Evolutionary conservation across 2,113 vertebrate species (phyloP), one percentile per base, ranked within the genome.

Genomic region (Crotalus helleri): DNA sequence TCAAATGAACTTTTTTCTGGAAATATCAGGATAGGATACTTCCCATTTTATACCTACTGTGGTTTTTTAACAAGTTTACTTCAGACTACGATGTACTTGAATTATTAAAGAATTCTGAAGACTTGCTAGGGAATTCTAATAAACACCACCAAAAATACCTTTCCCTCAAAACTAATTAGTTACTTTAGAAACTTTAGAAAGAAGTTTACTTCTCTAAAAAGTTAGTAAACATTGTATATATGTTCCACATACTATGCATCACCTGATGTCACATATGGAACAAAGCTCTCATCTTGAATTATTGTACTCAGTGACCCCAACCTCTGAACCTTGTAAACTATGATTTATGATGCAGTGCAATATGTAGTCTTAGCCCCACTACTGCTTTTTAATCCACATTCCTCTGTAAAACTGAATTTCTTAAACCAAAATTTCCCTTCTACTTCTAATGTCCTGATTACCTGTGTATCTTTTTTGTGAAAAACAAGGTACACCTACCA

Each of bases 401-500:
- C 17, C n/a, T 10, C 8, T 74, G 7, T 39, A 29, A 46, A 39
- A 10, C 61, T 89, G 33, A 11, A 23, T 17, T 7, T 2, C n/a
- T 39, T 58, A 53, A 86, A 39, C 49, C 26, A 26, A 55, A 86
- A 44, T 44, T 54, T 26, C 9, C 86, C 19, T 54, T 46, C 26
- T 59, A 51, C 55, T 86, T 54, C 57, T 10, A 0, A 61, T 87
- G 39, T 87, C n/a, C 59, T 81, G 58, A 39, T 15, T 54, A 85
- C 12, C 53, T 21, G 10, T 44, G 51, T 21, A 54, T 90, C 44
- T 12, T 24, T 29, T 64, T 61, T 51, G 53, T 51, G 5, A 7
- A 12, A 85, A 64, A 64, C 46, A 2, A 59, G 44, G 6, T 29
- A 64, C 92, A 91, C 95, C 98, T 98, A 99, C 99, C 99, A 98